A percentile compares a stretch with the other conserved stretches of the same genome.
These are phyloP conservation scores for Solea solea DNA, from an alignment of 2,113 vertebrate genomes.

Conservation along the genomic window DNA sequence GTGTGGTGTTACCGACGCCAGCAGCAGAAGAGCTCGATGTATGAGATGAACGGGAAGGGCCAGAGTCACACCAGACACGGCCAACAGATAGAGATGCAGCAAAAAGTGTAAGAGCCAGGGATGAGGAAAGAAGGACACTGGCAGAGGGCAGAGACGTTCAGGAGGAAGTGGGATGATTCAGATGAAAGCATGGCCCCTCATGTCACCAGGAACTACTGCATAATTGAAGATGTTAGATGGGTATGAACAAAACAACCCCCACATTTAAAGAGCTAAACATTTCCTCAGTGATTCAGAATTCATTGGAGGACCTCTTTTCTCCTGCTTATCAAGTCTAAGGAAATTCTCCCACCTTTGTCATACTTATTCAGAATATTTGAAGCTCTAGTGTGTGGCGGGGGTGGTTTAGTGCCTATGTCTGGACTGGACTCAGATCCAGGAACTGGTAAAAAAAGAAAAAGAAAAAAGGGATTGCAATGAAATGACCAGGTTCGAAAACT, in stretches of 20 bases:
- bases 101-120: conserved; percentile 77
- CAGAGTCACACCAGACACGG: conserved; percentile 81
- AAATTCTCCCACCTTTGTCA: conserved; percentile 12
- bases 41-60: conserved; percentile 91
- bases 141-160: conserved; percentile 46
- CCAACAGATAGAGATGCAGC: conserved; percentile 97
- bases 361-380: conserved; percentile 27
- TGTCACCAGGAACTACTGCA: conserved; percentile 30
- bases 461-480: conserved; percentile 22
- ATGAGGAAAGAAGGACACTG: conserved; percentile 32
- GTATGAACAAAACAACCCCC: conserved; percentile 19
- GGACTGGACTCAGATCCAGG: conserved; percentile 23
- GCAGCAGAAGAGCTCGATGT: conserved; percentile 92
- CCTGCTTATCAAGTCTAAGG: neutral
- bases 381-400: conserved; percentile 36
- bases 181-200: conserved; percentile 15
- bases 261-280: conserved; percentile 2
- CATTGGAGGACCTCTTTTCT: neutral
- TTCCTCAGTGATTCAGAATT: neutral
- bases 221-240: conserved; percentile 37
- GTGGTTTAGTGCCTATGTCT: conserved; percentile 11
- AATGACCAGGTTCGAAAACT: conserved; percentile 45
- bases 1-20: conserved; percentile 89
- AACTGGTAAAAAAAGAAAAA: neutral
- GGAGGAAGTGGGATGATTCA: conserved; percentile 11